These are phyloP conservation scores for Chrysolina americana DNA, from an alignment of 2,888 invertebrate species.

Conservation along the genomic window DNA sequence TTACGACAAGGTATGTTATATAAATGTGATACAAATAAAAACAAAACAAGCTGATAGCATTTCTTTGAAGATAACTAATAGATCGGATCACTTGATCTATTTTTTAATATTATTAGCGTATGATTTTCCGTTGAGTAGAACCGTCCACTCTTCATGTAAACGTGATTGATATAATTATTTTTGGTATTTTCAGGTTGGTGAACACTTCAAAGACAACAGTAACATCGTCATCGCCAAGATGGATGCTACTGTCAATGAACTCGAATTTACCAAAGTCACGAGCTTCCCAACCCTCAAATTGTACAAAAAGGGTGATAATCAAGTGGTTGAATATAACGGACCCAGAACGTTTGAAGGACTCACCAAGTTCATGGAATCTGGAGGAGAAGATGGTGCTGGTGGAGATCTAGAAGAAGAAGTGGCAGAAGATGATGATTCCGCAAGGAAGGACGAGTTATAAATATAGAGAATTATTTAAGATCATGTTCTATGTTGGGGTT, in stretches of 20 bases:
- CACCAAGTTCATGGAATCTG: conserved; percentile 93
- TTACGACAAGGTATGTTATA: conserved; percentile 81
- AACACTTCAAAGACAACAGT: conserved; percentile 89
- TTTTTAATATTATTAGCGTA: no score
- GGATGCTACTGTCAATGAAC: conserved; percentile 98
- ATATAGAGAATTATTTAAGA: conserved; percentile 41
- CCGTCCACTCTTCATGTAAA: no score
- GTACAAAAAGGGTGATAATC: conserved; percentile 94
- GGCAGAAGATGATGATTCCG: conserved; percentile 82
- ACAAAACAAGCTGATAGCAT: no score
- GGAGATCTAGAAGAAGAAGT: conserved; percentile 76
- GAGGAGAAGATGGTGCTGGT: conserved; percentile 85
- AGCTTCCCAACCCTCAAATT: conserved; percentile 96
- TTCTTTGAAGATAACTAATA: no score
- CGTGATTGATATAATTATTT: no score
- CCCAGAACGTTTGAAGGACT: conserved; percentile 95
- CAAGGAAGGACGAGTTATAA: conserved; percentile 87
- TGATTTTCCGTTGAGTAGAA: no score
- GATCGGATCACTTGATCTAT: no score
- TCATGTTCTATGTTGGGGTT: conserved; percentile 2
- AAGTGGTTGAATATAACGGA: conserved; percentile 92
- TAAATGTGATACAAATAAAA: not conserved
- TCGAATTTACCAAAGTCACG: conserved; percentile 94
- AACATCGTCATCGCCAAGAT: conserved; percentile 97
- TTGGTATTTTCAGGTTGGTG: conserved; percentile 65